Evolutionary conservation across 2,113 vertebrate species (phyloP).

Genomic region (Alouatta palliata): DNA sequence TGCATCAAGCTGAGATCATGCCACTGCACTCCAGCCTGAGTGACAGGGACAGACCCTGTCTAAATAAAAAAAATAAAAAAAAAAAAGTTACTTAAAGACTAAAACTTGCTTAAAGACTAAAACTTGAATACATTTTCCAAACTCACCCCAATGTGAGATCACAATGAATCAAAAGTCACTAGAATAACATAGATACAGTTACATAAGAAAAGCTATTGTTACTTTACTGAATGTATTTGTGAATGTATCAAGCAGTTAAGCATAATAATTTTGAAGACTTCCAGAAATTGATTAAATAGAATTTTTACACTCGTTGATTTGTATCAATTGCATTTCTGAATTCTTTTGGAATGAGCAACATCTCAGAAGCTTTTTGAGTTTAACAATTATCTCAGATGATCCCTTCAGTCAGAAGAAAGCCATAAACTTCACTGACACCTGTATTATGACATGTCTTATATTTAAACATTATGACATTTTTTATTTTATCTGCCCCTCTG

Average conservation of each 20-base stretch:
- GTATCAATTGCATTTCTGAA: not conserved
- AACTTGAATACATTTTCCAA: not conserved
- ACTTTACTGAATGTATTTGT: not conserved
- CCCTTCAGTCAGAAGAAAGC: not conserved
- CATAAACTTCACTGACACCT: not conserved
- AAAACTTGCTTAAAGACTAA: not conserved
- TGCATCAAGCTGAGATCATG: no score
- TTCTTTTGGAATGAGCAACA: not conserved
- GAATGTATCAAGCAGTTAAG: not conserved
- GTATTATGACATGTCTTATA: not conserved
- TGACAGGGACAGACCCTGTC: no score
- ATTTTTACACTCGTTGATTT: not conserved
- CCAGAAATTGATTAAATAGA: not conserved
- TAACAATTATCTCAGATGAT: not conserved
- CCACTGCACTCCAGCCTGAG: no score
- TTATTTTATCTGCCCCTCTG: not conserved
- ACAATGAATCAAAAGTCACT: not conserved
- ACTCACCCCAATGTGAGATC: not conserved
- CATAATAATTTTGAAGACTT: not conserved
- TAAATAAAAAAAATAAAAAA: no score
- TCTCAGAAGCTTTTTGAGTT: not conserved
- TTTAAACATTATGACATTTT: not conserved
- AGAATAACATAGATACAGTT: not conserved
- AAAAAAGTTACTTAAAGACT: not conserved
- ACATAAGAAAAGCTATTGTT: not conserved